Conservation (phyloP, 2,888 invertebrate species). For the Drosophila anomalata region DNA sequence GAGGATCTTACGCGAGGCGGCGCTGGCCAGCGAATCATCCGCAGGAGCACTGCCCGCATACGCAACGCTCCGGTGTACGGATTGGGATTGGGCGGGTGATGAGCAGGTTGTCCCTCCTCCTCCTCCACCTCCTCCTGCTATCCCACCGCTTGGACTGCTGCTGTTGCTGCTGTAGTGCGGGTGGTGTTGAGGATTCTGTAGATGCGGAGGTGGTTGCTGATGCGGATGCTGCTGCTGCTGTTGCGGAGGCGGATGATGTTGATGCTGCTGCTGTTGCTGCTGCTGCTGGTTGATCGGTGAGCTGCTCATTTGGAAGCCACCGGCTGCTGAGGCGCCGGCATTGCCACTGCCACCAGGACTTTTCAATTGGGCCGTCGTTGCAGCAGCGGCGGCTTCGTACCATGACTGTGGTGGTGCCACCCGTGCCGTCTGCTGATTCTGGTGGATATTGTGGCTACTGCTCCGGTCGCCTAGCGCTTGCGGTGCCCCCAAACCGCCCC, state of each 20-base stretch:
- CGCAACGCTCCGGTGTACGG: constrained; percentile 77
- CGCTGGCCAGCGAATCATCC: constrained; percentile 60
- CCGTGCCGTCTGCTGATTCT: constrained; percentile 73
- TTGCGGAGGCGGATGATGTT: constrained; percentile 50
- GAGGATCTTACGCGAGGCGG: constrained; percentile 59
- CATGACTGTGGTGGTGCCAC: constrained; percentile 83
- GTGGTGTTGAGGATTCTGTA: constrained; percentile 44
- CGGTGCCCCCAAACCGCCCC: constrained; percentile 51
- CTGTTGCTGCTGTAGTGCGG: constrained; percentile 49
- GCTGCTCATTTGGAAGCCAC: constrained; percentile 64
- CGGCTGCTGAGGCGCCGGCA: constrained; percentile 79
- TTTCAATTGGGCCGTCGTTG: constrained; percentile 81
- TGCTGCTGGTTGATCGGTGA: constrained; percentile 68
- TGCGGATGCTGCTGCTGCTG: constrained; percentile 40
- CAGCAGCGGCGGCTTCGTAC: constrained; percentile 83
- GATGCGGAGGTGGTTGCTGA: constrained; percentile 51
- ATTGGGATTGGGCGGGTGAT: constrained; percentile 73
- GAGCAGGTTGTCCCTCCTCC: constrained; percentile 66
- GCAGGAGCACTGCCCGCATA: constrained; percentile 78
- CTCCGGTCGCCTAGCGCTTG: constrained; percentile 82
- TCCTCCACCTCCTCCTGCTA: constrained; percentile 13
- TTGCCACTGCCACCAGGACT: constrained; percentile 83
- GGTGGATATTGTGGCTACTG: constrained; percentile 77
- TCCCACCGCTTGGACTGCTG: constrained; percentile 28
- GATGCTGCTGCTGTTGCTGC: constrained; percentile 47